These are phyloP conservation scores for Sphaerophoria rueppellii DNA, from an alignment of 2,888 invertebrate species.

Conservation along the genomic window DNA sequence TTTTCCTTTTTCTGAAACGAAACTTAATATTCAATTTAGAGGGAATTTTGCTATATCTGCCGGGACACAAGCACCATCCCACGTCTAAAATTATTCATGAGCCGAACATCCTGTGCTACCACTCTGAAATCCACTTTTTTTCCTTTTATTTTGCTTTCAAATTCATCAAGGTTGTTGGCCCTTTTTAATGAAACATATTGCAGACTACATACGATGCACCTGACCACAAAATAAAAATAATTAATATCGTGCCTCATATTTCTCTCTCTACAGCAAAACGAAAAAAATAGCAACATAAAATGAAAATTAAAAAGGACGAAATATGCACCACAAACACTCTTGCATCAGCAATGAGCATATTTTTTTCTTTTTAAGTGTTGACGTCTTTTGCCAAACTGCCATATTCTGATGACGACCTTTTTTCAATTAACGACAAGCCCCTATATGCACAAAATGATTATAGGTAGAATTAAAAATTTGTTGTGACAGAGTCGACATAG, in stretches of 20 bases:
- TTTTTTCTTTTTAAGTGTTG: conserved; percentile 22
- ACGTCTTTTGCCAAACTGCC: conserved; percentile 36
- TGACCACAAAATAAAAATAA: conserved; percentile 36
- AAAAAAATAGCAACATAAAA: conserved; percentile 4
- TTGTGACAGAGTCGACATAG: background rate
- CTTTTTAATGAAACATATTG: conserved; percentile 13
- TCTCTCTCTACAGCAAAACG: background rate
- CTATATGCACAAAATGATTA: conserved; percentile 29
- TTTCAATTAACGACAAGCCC: conserved; percentile 55
- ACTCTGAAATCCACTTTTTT: background rate
- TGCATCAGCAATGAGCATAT: conserved; percentile 30
- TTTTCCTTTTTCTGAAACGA: no score
- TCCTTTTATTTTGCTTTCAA: background rate
- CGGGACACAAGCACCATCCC: no score
- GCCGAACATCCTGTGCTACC: conserved; percentile 1
- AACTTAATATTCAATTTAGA: no score
- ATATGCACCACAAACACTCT: conserved; percentile 2
- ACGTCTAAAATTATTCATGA: background rate
- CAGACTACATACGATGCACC: conserved; percentile 32
- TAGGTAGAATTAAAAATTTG: conserved; percentile 18
- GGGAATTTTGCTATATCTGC: no score
- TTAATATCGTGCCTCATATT: conserved; percentile 34
- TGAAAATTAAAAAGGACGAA: conserved; percentile 9
- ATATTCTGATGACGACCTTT: conserved; percentile 42
- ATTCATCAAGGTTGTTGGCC: conserved; percentile 17